phyloP scores from a whole-genome alignment of 2,113 vertebrate genomes.

The Pteronura brasiliensis region DNA sequence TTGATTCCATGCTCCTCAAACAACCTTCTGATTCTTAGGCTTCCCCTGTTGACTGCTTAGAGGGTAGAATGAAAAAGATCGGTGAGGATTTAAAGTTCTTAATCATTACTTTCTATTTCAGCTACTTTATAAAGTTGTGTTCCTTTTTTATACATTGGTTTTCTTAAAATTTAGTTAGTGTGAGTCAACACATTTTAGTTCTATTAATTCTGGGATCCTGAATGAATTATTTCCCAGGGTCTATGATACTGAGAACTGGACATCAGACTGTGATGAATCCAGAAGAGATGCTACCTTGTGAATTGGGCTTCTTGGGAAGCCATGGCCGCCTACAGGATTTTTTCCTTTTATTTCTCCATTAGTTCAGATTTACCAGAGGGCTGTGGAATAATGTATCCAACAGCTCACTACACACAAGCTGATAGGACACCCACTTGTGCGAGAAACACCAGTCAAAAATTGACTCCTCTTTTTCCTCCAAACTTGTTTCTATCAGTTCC shows the following conservation, averaged over 20 bases:
- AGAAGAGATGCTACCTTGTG: not conserved
- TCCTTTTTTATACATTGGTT: not conserved
- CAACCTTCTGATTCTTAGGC: not conserved
- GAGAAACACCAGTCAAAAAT: not conserved
- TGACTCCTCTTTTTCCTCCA: not conserved
- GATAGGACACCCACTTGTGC: not conserved
- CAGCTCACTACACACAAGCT: not conserved
- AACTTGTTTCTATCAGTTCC: not conserved
- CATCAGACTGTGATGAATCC: not conserved
- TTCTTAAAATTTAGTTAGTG: not conserved
- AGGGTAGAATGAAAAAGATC: not conserved
- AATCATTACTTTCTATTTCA: not conserved
- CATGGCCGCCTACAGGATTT: no score
- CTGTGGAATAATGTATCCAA: not conserved
- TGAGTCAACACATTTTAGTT: not conserved
- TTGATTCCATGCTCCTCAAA: not conserved
- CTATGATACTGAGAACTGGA: not conserved
- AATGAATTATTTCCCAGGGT: not conserved
- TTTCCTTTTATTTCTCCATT: not conserved
- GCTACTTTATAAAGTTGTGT: not conserved
- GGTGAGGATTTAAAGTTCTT: not conserved
- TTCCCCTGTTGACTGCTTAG: not conserved
- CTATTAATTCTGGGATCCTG: not conserved
- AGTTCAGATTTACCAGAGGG: not conserved
- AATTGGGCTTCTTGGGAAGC: not conserved